These are phyloP conservation scores for Zaprionus camerounensis DNA, from an alignment of 1,140 invertebrate species.

Conservation along the genomic window DNA sequence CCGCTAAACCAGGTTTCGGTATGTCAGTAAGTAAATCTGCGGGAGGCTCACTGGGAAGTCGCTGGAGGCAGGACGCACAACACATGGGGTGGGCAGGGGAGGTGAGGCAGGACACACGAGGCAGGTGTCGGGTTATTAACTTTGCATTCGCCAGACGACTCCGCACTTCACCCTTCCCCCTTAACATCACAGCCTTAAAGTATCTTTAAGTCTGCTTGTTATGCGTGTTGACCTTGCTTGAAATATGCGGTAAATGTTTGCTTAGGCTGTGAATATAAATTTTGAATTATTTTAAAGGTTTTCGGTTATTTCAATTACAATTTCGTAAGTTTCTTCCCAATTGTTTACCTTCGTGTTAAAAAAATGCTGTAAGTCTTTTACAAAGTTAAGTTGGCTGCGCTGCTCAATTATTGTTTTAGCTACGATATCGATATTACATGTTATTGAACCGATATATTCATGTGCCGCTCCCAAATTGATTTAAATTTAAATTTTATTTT, in stretches of 20 bases:
- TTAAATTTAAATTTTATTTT: background rate
- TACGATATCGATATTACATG: background rate
- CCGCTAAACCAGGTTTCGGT: slow-evolving; percentile 53
- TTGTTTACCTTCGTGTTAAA: background rate
- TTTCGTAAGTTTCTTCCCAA: background rate
- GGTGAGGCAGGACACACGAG: slow-evolving; percentile 19
- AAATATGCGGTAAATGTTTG: slow-evolving; percentile 1
- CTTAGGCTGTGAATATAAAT: background rate
- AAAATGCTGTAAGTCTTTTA: background rate
- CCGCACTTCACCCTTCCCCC: background rate
- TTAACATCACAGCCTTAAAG: background rate
- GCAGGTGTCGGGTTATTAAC: slow-evolving; percentile 72
- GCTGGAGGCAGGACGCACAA: slow-evolving; percentile 46
- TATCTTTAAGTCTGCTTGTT: slow-evolving; percentile 5
- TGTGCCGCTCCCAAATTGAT: background rate
- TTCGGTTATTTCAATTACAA: background rate
- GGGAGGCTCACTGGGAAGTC: slow-evolving; percentile 22
- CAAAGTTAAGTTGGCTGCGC: background rate
- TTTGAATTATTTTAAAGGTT: background rate
- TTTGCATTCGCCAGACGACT: slow-evolving; percentile 44
- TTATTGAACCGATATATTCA: background rate
- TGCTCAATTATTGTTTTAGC: background rate
- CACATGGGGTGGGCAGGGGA: background rate
- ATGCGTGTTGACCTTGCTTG: background rate
- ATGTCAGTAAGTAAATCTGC: slow-evolving; percentile 76